A percentile compares a stretch with the other conserved stretches of the same genome.
Conservation (phyloP, 1,140 invertebrate species). For the Drosophila nigromelanica region DNA sequence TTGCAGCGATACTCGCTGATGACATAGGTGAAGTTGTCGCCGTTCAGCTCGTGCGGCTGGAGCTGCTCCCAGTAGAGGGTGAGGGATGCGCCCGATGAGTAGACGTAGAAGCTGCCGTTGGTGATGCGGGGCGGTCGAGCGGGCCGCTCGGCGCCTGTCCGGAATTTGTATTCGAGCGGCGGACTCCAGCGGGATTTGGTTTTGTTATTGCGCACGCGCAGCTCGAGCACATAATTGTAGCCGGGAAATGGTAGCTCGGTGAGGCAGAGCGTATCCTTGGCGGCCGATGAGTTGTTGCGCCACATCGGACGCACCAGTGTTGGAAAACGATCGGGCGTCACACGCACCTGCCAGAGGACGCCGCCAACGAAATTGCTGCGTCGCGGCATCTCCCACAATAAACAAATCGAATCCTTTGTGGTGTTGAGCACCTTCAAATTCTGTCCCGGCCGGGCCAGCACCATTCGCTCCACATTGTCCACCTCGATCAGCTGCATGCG, state of each 20-base stretch:
- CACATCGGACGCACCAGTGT: constrained; percentile 38
- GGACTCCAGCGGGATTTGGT: constrained; percentile 63
- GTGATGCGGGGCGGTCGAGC: constrained; percentile 61
- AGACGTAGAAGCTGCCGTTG: constrained; percentile 69
- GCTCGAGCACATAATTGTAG: constrained; percentile 56
- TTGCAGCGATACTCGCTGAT: constrained; percentile 64
- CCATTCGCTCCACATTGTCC: constrained; percentile 53
- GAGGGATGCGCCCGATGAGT: constrained; percentile 53
- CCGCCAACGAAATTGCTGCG: constrained; percentile 60
- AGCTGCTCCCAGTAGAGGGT: constrained; percentile 70
- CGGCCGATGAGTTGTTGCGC: constrained; percentile 52
- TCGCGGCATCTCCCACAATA: constrained; percentile 65
- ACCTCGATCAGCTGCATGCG: constrained; percentile 38
- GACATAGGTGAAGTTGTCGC: constrained; percentile 54
- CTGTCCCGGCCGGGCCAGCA: constrained; percentile 56
- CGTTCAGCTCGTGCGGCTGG: constrained; percentile 58
- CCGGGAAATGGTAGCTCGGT: constrained; percentile 61
- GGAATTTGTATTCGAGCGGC: constrained; percentile 50
- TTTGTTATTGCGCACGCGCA: constrained; percentile 67
- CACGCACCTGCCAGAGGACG: constrained; percentile 55
- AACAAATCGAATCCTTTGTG: constrained; percentile 54
- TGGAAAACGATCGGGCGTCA: constrained; percentile 50
- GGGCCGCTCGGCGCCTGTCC: constrained; percentile 49
- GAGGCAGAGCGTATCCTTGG: constrained; percentile 59
- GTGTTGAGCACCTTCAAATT: constrained; percentile 48